Evolutionary conservation across 2,797 vertebrate genomes (phyloP), one percentile per base, ranked within the genome.

Genomic region (Euthynnus affinis): DNA sequence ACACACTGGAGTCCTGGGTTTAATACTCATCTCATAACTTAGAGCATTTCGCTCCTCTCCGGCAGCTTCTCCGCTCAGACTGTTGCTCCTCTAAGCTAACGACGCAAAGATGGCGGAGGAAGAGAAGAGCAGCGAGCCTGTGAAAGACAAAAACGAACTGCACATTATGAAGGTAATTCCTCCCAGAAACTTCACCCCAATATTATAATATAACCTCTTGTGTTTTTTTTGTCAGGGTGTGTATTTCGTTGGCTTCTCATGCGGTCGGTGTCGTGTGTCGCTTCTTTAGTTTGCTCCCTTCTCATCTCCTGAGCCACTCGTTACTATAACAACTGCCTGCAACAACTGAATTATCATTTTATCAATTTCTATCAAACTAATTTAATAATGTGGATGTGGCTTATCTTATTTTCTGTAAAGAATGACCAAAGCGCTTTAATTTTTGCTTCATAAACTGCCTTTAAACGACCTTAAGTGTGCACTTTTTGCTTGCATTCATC

Each of bases 31-130:
- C 20, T 22, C 0, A 10, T 51, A 64, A 46, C 5, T 61, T 1
- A 1, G n/a, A 14, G 29, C 7, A 1, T 37, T 74, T 71, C 9
- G 10, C 6, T 34, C 17, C 25, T 1, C 22, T 46, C 13, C 49
- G 23, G 23, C 52, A 9, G 78, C 59, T 1, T 4, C 18, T 48
- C 17, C 27, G 3, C 27, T n/a, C 23, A 17, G 27, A 25, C 53
- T 66, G 66, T 18, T 29, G 72, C 25, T 75, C 14, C 42, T 48
- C 23, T 9, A 5, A 17, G 55, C 46, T 46, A 23, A 17, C 34
- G 25, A 51, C 46, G 7, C n/a, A 88, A 95, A 95, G 88, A 96
- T 96, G 96, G 95, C 96, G 92, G 95, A 95, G 42, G 82, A 88
- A 17, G 94, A 93, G 61, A 94, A 92, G 82, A 91, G 87, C 52